Conservation (phyloP, 2,888 invertebrate genomes). For the Eumacrocentrus americanus region DNA sequence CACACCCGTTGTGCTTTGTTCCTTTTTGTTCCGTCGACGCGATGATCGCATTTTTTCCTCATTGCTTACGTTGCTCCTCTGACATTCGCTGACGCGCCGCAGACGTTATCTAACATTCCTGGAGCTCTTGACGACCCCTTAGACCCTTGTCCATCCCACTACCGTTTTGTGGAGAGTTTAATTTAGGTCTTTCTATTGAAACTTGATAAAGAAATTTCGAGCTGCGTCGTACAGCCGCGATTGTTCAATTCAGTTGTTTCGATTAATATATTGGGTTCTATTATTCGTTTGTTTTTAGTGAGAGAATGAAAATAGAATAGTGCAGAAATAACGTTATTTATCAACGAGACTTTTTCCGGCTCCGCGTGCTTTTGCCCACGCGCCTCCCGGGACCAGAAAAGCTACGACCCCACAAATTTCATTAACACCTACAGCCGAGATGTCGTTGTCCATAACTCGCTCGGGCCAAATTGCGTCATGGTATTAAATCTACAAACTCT, state of each 20-base stretch:
- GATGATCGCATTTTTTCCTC: not conserved
- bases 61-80: constrained; percentile 16
- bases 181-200: not conserved
- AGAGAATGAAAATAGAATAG: too few species aligned
- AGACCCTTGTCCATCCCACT: constrained; percentile 6
- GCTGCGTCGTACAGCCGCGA: too few species aligned
- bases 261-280: too few species aligned
- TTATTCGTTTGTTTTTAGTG: too few species aligned
- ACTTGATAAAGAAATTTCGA: not conserved
- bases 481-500: constrained; percentile 37
- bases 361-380: not conserved
- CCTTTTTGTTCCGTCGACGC: not conserved
- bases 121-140: constrained; percentile 2
- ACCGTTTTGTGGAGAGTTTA: too few species aligned
- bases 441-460: constrained; percentile 43
- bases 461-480: constrained; percentile 35
- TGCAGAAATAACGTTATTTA: not conserved
- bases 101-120: constrained; percentile 46
- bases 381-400: constrained; percentile 33
- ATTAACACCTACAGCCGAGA: constrained; percentile 52
- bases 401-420: constrained; percentile 55
- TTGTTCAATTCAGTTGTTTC: too few species aligned
- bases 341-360: not conserved
- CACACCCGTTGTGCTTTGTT: too few species aligned
- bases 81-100: constrained; percentile 39